Conservation (phyloP, 1,140 invertebrate genomes). For the Macrostomum lignano region DNA sequence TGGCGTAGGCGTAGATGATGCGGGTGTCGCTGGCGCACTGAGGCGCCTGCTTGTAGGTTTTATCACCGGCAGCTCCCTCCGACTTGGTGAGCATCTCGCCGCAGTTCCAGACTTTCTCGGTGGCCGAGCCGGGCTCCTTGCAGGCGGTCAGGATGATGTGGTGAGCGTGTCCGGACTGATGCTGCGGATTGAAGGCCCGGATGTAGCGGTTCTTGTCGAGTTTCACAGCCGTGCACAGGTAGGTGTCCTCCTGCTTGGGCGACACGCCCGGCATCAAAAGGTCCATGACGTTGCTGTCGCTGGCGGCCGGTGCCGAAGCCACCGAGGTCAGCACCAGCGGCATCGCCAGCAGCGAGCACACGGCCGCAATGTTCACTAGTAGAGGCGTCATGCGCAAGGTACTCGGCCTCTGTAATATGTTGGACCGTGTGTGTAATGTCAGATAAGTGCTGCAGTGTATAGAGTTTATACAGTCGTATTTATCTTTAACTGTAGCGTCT, state of each 20-base stretch:
- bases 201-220: constrained; percentile 9
- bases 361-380: too few species aligned
- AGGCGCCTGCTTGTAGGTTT: constrained; percentile 10
- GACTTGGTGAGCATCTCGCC: constrained; percentile 17
- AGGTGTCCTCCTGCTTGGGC: constrained; percentile 15
- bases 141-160: constrained; percentile 90
- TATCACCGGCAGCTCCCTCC: background rate
- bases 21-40: constrained; percentile 11
- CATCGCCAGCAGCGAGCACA: too few species aligned
- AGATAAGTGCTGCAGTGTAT: too few species aligned
- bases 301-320: too few species aligned
- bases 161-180: constrained; percentile 59
- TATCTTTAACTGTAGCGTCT: too few species aligned
- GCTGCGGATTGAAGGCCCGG: constrained; percentile 63
- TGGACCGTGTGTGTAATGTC: too few species aligned
- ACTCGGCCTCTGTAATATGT: too few species aligned
- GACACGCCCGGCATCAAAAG: background rate
- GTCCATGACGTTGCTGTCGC: too few species aligned
- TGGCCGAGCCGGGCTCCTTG: constrained; percentile 43
- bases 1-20: constrained; percentile 84
- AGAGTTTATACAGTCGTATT: too few species aligned
- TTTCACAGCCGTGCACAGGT: constrained; percentile 13
- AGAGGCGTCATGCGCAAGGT: too few species aligned
- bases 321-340: too few species aligned
- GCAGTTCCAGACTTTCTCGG: constrained; percentile 42